Conservation (phyloP, 2,888 invertebrate species). For the Apamea monoglypha region DNA sequence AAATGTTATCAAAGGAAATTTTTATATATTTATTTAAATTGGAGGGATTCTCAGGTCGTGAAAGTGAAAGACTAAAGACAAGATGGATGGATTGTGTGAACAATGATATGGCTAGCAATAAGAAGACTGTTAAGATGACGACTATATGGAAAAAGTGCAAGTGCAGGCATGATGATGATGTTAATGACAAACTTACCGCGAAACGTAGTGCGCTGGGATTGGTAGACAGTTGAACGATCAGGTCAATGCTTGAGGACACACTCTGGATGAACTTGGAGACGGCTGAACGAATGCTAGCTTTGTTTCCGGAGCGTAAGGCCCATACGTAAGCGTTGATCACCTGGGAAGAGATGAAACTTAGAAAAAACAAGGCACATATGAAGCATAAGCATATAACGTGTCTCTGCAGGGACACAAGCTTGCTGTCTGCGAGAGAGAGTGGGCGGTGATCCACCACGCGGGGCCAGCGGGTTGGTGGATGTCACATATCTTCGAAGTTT, state of each 20-base stretch:
- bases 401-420: background rate
- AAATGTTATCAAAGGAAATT: background rate
- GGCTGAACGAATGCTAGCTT: constrained; percentile 62
- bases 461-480: background rate
- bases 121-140: background rate
- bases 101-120: background rate
- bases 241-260: constrained; percentile 72
- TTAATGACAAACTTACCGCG: constrained; percentile 71
- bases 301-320: constrained; percentile 69
- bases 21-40: background rate
- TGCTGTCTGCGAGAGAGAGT: background rate
- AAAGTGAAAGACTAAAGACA: background rate
- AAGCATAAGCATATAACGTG: too few relatives aligned
- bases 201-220: constrained; percentile 74
- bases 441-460: background rate
- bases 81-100: background rate
- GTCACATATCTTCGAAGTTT: background rate
- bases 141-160: background rate
- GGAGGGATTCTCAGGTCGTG: background rate
- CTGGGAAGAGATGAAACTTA: constrained; percentile 64
- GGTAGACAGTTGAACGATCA: constrained; percentile 69
- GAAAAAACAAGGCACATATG: background rate
- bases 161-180: background rate
- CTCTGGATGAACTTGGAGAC: constrained; percentile 69
- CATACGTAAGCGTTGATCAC: constrained; percentile 72